phyloP scores from a whole-genome alignment of 2,797 vertebrate genomes.

The Xiphophorus birchmanni region DNA sequence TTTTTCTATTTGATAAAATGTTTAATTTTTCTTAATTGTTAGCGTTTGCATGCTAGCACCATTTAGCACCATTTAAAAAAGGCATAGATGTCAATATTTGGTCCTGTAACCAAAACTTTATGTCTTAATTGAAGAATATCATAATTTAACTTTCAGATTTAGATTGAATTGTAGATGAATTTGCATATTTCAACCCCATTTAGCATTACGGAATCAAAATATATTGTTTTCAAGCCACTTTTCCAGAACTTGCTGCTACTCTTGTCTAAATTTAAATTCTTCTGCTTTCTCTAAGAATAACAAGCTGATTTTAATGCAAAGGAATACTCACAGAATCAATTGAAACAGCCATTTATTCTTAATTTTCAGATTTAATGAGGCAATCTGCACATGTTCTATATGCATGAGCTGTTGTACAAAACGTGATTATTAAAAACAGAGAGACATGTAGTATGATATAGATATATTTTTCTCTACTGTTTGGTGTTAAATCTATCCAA shows the following conservation, averaged over 20 bases:
- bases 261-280: constrained; percentile 8
- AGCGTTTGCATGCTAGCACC: neutral
- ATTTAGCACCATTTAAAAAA: neutral
- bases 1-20: neutral
- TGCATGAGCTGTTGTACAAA: constrained; percentile 28
- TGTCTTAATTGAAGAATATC: neutral
- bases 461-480: neutral
- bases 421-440: constrained; percentile 10
- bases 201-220: neutral
- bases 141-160: neutral
- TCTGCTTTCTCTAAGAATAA: constrained; percentile 26
- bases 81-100: neutral
- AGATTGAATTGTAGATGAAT: neutral
- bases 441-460: neutral
- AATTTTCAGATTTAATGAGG: constrained; percentile 56
- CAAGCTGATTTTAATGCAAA: constrained; percentile 44
- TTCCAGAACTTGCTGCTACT: neutral
- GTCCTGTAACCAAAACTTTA: neutral
- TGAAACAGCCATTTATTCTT: constrained; percentile 55
- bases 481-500: neutral
- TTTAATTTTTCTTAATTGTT: neutral
- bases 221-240: neutral
- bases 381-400: constrained; percentile 11
- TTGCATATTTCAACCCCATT: neutral
- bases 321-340: constrained; percentile 7